Conservation (phyloP, 2,888 invertebrate species). For the Clanis bilineata region DNA sequence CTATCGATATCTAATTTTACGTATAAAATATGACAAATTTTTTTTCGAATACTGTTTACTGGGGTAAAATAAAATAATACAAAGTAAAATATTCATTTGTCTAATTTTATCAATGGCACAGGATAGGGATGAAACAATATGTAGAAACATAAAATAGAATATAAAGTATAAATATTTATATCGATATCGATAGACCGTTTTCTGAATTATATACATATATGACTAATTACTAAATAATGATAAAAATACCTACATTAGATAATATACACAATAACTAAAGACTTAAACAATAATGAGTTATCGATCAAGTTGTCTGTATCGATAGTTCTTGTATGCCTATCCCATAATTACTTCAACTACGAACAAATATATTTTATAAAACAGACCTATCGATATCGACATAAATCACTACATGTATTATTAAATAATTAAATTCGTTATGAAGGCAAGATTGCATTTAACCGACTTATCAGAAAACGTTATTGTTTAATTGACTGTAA, state of each 20-base stretch:
- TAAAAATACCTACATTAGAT: not conserved
- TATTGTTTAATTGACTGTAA: slow-evolving; percentile 36
- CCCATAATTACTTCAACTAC: not conserved
- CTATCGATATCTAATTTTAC: slow-evolving; percentile 21
- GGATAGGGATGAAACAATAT: slow-evolving; percentile 19
- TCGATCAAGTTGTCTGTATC: not conserved
- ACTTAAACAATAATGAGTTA: not conserved
- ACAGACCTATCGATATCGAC: not conserved
- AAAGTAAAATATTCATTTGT: not conserved
- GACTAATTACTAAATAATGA: too few relatives aligned
- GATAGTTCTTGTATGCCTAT: not conserved
- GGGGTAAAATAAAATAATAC: slow-evolving; percentile 6
- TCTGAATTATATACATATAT: not conserved
- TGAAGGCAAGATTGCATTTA: slow-evolving; percentile 70
- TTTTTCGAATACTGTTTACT: not conserved
- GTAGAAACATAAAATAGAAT: slow-evolving; percentile 17
- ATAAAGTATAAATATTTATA: slow-evolving; percentile 20
- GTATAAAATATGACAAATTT: not conserved
- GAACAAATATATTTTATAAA: not conserved
- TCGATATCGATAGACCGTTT: not conserved
- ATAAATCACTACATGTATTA: slow-evolving; percentile 11
- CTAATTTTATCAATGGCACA: slow-evolving; percentile 13
- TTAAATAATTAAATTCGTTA: slow-evolving; percentile 66
- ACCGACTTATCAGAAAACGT: slow-evolving; percentile 34
- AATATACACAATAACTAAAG: not conserved